A percentile compares a stretch with the other conserved stretches of the same genome.
Evolutionary conservation across 2,888 invertebrate genomes (phyloP).

Genomic region (Plagodis dolabraria): DNA sequence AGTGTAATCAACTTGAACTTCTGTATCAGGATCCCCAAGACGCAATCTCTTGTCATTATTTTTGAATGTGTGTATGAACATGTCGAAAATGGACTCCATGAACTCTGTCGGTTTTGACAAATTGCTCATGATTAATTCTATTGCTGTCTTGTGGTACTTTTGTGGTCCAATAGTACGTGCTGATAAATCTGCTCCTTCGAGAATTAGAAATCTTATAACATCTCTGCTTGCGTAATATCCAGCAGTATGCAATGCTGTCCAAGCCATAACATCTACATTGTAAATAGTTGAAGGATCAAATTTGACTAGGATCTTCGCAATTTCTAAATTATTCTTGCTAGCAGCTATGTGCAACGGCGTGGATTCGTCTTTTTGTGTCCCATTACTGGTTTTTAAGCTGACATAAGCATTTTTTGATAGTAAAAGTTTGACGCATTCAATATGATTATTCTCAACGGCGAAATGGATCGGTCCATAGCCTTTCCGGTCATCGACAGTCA

Average conservation of each 20-base stretch:
- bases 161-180: constrained; percentile 38
- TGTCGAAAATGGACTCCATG: constrained; percentile 73
- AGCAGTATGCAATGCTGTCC: constrained; percentile 52
- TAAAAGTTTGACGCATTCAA: constrained; percentile 34
- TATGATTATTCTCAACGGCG: constrained; percentile 68
- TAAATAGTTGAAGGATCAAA: constrained; percentile 35
- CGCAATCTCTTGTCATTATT: constrained; percentile 54
- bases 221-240: constrained; percentile 67
- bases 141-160: constrained; percentile 48
- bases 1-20: constrained; percentile 62
- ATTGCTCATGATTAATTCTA: constrained; percentile 58
- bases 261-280: constrained; percentile 44
- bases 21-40: constrained; percentile 57
- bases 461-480: constrained; percentile 59
- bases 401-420: constrained; percentile 26
- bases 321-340: constrained; percentile 21
- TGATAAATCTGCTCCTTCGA: constrained; percentile 31
- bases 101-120: constrained; percentile 75
- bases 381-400: constrained; percentile 10
- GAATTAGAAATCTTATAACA: constrained; percentile 24
- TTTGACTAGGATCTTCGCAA: constrained; percentile 23
- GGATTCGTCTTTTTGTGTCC: constrained; percentile 9
- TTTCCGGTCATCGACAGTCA: constrained; percentile 42
- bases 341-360: constrained; percentile 29
- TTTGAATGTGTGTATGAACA: constrained; percentile 55